These are phyloP conservation scores for Drosophila mimica DNA, from an alignment of 2,888 invertebrate species.

Conservation along the genomic window DNA sequence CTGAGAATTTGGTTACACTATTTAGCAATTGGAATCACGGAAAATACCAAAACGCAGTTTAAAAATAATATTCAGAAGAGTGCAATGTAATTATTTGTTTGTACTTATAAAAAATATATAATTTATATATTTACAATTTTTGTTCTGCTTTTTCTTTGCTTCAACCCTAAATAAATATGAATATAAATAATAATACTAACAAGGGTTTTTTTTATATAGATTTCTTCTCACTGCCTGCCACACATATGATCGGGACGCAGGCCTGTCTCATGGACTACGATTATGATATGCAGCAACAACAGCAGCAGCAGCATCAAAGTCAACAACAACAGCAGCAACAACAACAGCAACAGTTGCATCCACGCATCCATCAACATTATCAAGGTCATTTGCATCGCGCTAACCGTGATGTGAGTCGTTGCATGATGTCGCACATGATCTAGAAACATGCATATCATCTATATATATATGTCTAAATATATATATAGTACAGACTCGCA, in stretches of 20 bases:
- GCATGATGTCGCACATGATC: constrained; percentile 83
- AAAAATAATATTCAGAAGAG: constrained; percentile 19
- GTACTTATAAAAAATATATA: background rate
- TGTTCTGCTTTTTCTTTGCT: background rate
- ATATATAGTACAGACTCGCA: constrained; percentile 28
- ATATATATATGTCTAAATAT: constrained; percentile 15
- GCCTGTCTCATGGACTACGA: constrained; percentile 80
- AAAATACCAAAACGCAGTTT: constrained; percentile 37
- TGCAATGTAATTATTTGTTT: background rate
- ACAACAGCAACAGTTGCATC: constrained; percentile 50
- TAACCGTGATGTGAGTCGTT: constrained; percentile 83
- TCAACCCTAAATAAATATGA: background rate
- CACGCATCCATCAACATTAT: constrained; percentile 72
- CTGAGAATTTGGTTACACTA: constrained; percentile 40
- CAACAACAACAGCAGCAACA: constrained; percentile 42
- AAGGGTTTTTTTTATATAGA: constrained; percentile 53
- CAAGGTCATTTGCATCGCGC: constrained; percentile 84
- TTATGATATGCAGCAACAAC: constrained; percentile 58
- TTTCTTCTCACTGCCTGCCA: constrained; percentile 80
- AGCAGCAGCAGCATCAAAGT: constrained; percentile 37
- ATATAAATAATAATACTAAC: constrained; percentile 7
- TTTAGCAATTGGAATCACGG: constrained; percentile 37
- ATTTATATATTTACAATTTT: background rate
- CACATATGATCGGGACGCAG: constrained; percentile 81
- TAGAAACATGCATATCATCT: constrained; percentile 58